Evolutionary conservation across 2,888 invertebrate species (phyloP), one percentile per base, ranked within the genome.

Genomic region (Clanis bilineata): DNA sequence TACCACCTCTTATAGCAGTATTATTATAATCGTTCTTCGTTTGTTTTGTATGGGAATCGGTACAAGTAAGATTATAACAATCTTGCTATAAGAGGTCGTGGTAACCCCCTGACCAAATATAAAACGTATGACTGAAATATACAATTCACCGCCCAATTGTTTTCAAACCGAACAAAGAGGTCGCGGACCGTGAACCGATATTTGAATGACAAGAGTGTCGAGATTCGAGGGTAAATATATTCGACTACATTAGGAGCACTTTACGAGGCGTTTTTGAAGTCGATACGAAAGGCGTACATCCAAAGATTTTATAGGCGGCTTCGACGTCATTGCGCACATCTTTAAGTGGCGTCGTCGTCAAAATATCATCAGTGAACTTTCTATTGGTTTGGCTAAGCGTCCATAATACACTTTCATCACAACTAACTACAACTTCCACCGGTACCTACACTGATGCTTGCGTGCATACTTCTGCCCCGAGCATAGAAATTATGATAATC

Each of bases 361-460:
- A 71, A 76, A 77, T 71, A 69, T 67, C 77, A 82, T 82, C 74
- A 80, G 65, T 64, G 63, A 62, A 65, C 64, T 69, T 68, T 65
- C 58, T 59, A 63, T 56, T 61, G 57, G 64, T 61, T 69, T 61
- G 62, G 62, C 61, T 65, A 62, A 64, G 62, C 72, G 66, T 69
- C 47, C 69, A 74, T 77, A 77, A 80, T 76, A 78, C 69, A 75
- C 70, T 74, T 71, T 72, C 66, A 68, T 65, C 38, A 15, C 38
- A 38, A 38, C 56, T 39, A 38, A 23, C 9, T 41, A n/a, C 25
- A n/a, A 25, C 47, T 47, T 47, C 47, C 25, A 47, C 25, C 23
- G 23, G 25, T 47, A 47, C 47, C n/a, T 47, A 25, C 15, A 47
- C 22, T 4, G 25, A 25, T 25, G 25, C 3, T 25, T 4, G 25